A percentile compares a stretch with the other conserved stretches of the same genome.
Conservation (phyloP, 2,797 vertebrate species). For the Triplophysa bombifrons region DNA sequence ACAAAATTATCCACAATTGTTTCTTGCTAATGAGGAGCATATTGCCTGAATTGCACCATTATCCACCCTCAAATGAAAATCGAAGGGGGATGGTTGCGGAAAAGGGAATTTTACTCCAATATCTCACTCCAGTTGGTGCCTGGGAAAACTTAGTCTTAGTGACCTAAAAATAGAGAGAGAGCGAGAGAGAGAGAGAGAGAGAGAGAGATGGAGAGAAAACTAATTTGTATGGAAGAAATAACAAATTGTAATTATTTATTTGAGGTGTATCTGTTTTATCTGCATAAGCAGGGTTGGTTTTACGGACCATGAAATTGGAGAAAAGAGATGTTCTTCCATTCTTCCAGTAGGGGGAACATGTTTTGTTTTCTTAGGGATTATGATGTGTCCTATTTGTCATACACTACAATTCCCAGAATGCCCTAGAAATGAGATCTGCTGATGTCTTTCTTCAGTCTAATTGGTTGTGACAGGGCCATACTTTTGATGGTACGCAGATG, state of each 20-base stretch:
- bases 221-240: conserved; percentile 65
- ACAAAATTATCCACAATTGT: conserved; percentile 60
- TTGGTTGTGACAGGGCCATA: conserved; percentile 8
- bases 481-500: conserved; percentile 16
- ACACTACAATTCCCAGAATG: conserved; percentile 25
- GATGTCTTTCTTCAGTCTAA: conserved; percentile 20
- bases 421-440: not conserved
- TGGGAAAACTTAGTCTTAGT: conserved; percentile 65
- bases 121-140: conserved; percentile 63
- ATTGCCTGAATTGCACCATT: conserved; percentile 66
- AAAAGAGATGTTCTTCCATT: not conserved
- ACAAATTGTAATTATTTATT: conserved; percentile 52
- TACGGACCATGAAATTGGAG: conserved; percentile 51
- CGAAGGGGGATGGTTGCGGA: conserved; percentile 17
- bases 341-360: conserved; percentile 25
- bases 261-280: conserved; percentile 63
- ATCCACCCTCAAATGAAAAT: conserved; percentile 40
- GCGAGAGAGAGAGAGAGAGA: not conserved
- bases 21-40: conserved; percentile 73
- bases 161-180: conserved; percentile 22
- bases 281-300: conserved; percentile 53
- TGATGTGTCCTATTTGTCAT: conserved; percentile 10
- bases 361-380: conserved; percentile 61
- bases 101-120: conserved; percentile 55
- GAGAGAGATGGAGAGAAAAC: conserved; percentile 13